Conservation (phyloP, 2,113 vertebrate species). For the human (Homo sapiens) region GRCh38 chr1:159869501-159870000, state of each 20-base stretch:
- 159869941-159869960: not conserved
- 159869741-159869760: not conserved
- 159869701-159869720: not conserved
- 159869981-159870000: not conserved
- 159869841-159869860: not conserved
- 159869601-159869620: not conserved
- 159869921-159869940: not conserved
- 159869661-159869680: not conserved
- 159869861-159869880: not conserved
- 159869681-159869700: not conserved
- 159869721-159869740: not conserved
- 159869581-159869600: not conserved
- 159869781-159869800: not conserved
- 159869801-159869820: not conserved
- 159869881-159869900: not conserved
- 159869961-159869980: not conserved
- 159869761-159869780: not conserved
- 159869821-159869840: not conserved
- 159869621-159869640: not conserved
- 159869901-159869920: not conserved
- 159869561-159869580: not conserved
- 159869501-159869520: not conserved
- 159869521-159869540: not conserved
- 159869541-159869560: not conserved
- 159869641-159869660: not conserved